These are phyloP conservation scores for Telenomus remus DNA, from an alignment of 1,140 invertebrate species.

Conservation along the genomic window DNA sequence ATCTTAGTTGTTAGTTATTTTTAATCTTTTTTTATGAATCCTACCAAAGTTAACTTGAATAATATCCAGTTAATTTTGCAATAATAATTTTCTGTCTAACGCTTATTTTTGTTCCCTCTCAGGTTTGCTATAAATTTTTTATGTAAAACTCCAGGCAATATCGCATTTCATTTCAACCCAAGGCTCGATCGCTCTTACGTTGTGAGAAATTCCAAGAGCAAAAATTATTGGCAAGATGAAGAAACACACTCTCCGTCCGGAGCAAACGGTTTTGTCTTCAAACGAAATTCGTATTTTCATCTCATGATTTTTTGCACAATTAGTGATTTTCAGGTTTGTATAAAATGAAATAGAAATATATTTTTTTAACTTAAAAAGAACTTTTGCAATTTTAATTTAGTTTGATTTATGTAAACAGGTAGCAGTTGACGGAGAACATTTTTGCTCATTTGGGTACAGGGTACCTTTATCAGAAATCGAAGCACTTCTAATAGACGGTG, in stretches of 20 bases:
- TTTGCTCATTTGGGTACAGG: conserved; percentile 81
- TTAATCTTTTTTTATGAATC: too few species aligned
- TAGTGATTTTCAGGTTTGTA: conserved; percentile 66
- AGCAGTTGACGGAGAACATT: conserved; percentile 83
- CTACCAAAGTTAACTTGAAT: not conserved
- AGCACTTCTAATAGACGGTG: conserved; percentile 78
- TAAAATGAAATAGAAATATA: too few species aligned
- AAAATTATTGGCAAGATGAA: conserved; percentile 81
- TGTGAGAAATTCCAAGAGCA: conserved; percentile 83
- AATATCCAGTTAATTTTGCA: not conserved
- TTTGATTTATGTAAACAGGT: conserved; percentile 70
- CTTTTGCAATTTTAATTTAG: not conserved
- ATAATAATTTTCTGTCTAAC: not conserved
- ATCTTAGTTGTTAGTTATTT: too few species aligned
- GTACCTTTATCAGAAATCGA: conserved; percentile 77
- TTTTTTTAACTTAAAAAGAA: not conserved
- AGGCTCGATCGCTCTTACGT: conserved; percentile 83
- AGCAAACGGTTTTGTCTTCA: conserved; percentile 60
- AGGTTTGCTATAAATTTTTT: conserved; percentile 82
- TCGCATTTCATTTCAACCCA: conserved; percentile 88
- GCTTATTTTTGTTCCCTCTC: not conserved
- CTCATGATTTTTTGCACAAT: conserved; percentile 69
- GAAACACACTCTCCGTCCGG: conserved; percentile 78
- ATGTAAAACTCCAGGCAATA: conserved; percentile 77
- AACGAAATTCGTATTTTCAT: conserved; percentile 66